Evolutionary conservation across 1,140 invertebrate species (phyloP).

Genomic region (Gonioctena quinquepunctata): DNA sequence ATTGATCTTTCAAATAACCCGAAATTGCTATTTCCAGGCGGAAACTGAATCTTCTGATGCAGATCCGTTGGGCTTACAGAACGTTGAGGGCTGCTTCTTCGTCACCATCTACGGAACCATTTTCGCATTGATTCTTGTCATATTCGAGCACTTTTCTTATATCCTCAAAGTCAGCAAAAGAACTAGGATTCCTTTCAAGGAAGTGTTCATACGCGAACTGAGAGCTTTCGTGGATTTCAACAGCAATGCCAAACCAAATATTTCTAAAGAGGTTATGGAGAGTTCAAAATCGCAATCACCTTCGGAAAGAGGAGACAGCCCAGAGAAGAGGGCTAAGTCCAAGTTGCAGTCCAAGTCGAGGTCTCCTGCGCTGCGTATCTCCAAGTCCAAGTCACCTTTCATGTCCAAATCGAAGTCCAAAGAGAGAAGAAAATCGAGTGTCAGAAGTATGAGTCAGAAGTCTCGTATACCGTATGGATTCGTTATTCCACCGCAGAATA

Average conservation of each 20-base stretch:
- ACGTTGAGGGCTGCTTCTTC: constrained; percentile 70
- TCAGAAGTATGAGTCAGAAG: neutral
- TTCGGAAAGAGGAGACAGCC: too few relatives aligned
- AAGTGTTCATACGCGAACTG: constrained; percentile 57
- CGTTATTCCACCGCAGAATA: neutral
- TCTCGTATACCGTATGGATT: neutral
- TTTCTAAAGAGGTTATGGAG: neutral
- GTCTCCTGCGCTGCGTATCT: neutral
- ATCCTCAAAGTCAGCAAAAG: constrained; percentile 39
- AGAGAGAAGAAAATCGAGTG: neutral
- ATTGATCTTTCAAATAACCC: too few relatives aligned
- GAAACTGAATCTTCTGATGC: constrained; percentile 55
- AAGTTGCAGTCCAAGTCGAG: neutral
- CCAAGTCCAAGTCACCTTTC: neutral
- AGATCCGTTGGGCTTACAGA: constrained; percentile 59
- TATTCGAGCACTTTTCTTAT: constrained; percentile 44
- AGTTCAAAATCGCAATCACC: neutral
- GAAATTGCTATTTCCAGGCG: too few relatives aligned
- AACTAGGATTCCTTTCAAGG: constrained; percentile 34
- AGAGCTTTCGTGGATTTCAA: constrained; percentile 74
- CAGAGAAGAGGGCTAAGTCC: neutral
- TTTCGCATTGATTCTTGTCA: constrained; percentile 40
- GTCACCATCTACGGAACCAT: constrained; percentile 48
- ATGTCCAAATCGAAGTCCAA: neutral
- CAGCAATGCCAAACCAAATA: constrained; percentile 68